Percentiles rank a stretch among this genome's conserved stretches.
Conservation (phyloP, 2,113 vertebrate species). For the Numenius arquata region DNA sequence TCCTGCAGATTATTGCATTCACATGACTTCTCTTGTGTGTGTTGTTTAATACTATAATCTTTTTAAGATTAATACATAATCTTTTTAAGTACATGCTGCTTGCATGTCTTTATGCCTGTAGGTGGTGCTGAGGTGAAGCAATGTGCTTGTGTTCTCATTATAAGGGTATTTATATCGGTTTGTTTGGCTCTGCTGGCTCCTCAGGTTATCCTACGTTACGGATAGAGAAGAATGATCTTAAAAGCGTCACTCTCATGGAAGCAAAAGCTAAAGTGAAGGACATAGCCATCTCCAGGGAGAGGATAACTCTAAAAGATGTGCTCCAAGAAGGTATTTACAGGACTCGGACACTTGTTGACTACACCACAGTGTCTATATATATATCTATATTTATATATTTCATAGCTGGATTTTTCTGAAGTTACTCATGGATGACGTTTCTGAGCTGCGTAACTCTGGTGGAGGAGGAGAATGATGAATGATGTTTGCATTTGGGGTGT, state of each 20-base stretch:
- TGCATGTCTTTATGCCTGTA: background rate
- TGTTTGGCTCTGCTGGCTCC: constrained; percentile 81
- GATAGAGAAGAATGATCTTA: constrained; percentile 98
- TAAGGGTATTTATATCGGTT: constrained; percentile 79
- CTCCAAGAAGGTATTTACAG: constrained; percentile 89
- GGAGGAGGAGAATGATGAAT: background rate
- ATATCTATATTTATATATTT: background rate
- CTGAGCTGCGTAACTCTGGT: background rate
- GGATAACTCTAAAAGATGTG: constrained; percentile 93
- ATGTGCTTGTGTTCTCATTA: background rate
- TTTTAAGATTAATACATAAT: background rate
- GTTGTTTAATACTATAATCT: background rate
- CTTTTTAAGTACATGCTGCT: background rate
- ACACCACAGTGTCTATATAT: background rate
- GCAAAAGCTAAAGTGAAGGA: constrained; percentile 98
- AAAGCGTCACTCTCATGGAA: constrained; percentile 92
- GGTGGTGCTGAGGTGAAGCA: constrained; percentile 1
- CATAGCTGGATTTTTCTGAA: background rate
- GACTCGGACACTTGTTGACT: background rate
- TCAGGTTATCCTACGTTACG: constrained; percentile 94
- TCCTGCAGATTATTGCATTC: background rate
- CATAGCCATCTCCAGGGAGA: constrained; percentile 94
- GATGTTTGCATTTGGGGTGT: background rate
- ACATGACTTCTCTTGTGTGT: background rate
- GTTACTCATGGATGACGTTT: background rate